These are phyloP conservation scores for Halichondria panicea DNA, from an alignment of 37 sponge, comb jelly and placozoan species.

Conservation along the genomic window DNA sequence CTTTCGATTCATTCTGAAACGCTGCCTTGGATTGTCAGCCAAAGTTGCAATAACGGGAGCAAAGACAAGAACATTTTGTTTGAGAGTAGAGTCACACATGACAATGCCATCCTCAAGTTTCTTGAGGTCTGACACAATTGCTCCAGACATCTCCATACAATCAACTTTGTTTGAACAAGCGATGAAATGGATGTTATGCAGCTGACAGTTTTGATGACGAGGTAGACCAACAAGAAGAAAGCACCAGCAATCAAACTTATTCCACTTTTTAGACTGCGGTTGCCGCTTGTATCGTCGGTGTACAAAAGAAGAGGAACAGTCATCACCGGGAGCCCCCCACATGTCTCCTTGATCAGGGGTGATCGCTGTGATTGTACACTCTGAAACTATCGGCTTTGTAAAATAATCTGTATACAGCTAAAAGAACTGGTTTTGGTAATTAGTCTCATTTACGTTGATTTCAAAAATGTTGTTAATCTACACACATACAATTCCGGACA, in stretches of 20 bases:
- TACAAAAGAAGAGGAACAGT: slow-evolving; percentile 39
- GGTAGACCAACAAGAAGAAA: slow-evolving; percentile 41
- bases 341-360: too few relatives aligned
- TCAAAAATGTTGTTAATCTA: too few relatives aligned
- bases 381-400: too few relatives aligned
- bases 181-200: slow-evolving; percentile 38
- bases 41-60: slow-evolving; percentile 20
- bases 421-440: too few relatives aligned
- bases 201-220: not conserved
- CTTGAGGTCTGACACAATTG: slow-evolving; percentile 12
- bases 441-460: too few relatives aligned
- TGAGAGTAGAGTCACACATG: slow-evolving; percentile 21
- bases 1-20: slow-evolving; percentile 25
- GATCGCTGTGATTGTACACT: too few relatives aligned
- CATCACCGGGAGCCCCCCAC: too few relatives aligned
- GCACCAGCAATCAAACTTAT: slow-evolving; percentile 54
- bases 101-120: slow-evolving; percentile 11
- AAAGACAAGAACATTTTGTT: slow-evolving; percentile 23
- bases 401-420: too few relatives aligned
- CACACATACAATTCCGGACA: too few relatives aligned
- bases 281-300: slow-evolving; percentile 63
- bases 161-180: slow-evolving; percentile 11
- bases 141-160: slow-evolving; percentile 21
- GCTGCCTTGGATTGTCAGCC: slow-evolving; percentile 36
- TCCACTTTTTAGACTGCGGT: slow-evolving; percentile 52